phyloP scores from a whole-genome alignment of 2,113 vertebrate genomes.

The Bombycilla garrulus region DNA sequence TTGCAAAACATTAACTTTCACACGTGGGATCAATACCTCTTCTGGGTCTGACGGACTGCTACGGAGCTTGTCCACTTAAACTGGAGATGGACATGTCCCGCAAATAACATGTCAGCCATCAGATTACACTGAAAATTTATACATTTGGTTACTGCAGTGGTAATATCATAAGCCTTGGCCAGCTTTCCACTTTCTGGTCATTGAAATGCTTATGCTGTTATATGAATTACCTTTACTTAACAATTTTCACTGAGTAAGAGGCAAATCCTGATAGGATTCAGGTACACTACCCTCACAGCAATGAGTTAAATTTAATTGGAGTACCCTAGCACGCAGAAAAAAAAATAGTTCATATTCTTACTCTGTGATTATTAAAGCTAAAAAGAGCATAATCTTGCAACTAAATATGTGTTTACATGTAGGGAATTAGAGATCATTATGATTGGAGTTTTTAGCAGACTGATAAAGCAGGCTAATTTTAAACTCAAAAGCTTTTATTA shows the following conservation, averaged over 20 bases:
- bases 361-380: neutral
- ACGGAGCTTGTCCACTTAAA: neutral
- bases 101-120: neutral
- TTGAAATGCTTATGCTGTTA: neutral
- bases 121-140: neutral
- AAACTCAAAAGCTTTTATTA: slow-evolving; percentile 1
- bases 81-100: neutral
- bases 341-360: neutral
- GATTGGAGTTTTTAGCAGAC: neutral
- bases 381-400: neutral
- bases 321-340: neutral
- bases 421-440: neutral
- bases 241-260: neutral
- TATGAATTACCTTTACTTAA: neutral
- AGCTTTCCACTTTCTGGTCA: neutral
- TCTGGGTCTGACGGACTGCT: neutral
- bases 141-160: neutral
- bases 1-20: neutral
- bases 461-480: neutral
- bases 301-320: neutral
- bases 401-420: neutral
- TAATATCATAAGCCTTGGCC: neutral
- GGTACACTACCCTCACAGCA: neutral
- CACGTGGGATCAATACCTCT: neutral
- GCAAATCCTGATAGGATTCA: neutral